Conservation (phyloP, 2,888 invertebrate species). For the Diarsia dahlii region DNA sequence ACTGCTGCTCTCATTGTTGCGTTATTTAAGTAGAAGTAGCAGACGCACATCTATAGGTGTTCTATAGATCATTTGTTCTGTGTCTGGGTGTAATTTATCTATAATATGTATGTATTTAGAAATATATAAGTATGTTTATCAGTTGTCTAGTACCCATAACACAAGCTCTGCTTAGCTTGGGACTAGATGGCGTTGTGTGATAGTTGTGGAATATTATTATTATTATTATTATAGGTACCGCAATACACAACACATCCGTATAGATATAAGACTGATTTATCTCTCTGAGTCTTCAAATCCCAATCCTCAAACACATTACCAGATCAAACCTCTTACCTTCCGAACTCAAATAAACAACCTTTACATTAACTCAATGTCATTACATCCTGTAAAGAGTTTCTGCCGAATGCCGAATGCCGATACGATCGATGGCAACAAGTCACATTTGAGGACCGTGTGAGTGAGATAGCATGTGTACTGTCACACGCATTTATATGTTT, state of each 20-base stretch:
- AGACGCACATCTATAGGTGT: no score
- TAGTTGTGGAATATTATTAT: no score
- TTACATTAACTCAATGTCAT: constrained; percentile 30
- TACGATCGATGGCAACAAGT: constrained; percentile 54
- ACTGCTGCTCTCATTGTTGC: no score
- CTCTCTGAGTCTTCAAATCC: neutral
- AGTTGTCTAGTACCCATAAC: no score
- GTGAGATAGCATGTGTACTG: constrained; percentile 29
- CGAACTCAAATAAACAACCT: constrained; percentile 29
- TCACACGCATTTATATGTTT: neutral
- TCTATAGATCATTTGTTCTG: no score
- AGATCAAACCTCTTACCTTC: neutral
- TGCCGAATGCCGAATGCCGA: constrained; percentile 8
- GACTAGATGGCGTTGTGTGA: no score
- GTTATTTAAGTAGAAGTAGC: no score
- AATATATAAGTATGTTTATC: no score
- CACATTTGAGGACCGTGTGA: constrained; percentile 43
- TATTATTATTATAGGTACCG: no score
- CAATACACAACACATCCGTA: neutral
- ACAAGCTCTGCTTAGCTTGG: no score
- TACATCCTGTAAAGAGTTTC: constrained; percentile 38
- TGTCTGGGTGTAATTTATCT: no score
- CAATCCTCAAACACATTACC: constrained; percentile 13
- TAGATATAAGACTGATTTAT: neutral
- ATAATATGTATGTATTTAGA: no score